These are phyloP conservation scores for Microcebus tavaratra DNA, from an alignment of 2,113 vertebrate species.

Conservation along the genomic window DNA sequence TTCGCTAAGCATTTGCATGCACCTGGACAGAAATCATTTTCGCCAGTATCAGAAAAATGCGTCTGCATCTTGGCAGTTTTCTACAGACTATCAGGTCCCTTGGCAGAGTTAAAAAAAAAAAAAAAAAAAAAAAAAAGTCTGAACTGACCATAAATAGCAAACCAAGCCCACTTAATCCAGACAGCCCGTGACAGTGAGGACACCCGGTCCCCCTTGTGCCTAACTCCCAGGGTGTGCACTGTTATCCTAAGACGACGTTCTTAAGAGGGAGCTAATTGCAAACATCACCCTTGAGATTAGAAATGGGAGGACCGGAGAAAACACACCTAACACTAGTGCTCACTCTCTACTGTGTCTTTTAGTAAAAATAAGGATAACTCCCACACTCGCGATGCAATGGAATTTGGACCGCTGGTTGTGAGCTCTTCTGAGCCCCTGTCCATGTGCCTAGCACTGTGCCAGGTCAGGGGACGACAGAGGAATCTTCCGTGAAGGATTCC, in stretches of 20 bases:
- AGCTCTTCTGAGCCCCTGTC: background rate
- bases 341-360: no score
- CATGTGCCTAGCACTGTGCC: background rate
- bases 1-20: background rate
- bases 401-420: background rate
- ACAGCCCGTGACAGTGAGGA: no score
- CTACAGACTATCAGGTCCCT: background rate
- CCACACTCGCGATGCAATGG: no score
- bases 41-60: background rate
- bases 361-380: background rate
- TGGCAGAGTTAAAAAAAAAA: background rate
- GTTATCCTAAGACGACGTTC: background rate
- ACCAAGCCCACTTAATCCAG: background rate
- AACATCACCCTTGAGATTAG: background rate
- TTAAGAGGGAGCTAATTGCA: background rate
- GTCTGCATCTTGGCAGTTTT: background rate
- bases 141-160: background rate
- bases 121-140: background rate
- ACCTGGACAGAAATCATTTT: background rate
- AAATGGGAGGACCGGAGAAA: background rate
- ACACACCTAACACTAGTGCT: background rate
- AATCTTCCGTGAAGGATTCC: background rate
- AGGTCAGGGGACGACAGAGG: background rate
- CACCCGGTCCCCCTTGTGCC: background rate
- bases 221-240: background rate